These are phyloP conservation scores for Drosophila greeni DNA, from an alignment of 2,888 invertebrate genomes.

Conservation along the genomic window DNA sequence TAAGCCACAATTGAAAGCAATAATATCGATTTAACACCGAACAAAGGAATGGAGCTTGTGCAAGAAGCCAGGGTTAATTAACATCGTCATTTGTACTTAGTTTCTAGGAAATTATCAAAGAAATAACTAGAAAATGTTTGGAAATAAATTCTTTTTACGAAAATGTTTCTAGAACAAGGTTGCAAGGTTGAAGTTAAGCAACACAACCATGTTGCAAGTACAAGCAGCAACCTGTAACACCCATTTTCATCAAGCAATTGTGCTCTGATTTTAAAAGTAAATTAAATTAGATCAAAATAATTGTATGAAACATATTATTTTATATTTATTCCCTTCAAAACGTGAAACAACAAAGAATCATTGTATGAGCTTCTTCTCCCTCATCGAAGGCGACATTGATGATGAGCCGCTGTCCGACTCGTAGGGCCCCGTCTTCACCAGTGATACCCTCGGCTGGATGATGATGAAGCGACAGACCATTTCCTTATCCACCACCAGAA, in stretches of 20 bases:
- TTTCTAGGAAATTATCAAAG: not conserved
- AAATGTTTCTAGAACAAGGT: too few species aligned
- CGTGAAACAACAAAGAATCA: not conserved
- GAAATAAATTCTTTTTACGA: not conserved
- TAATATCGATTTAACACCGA: not conserved
- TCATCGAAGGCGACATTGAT: slow-evolving; percentile 1
- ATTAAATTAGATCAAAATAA: not conserved
- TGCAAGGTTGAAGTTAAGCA: too few species aligned
- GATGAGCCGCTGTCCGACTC: slow-evolving; percentile 22
- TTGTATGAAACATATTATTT: not conserved
- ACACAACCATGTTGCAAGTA: too few species aligned
- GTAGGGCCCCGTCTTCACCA: not conserved
- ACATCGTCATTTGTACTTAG: not conserved
- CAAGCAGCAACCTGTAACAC: too few species aligned
- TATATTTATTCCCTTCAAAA: not conserved
- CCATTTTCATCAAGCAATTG: too few species aligned
- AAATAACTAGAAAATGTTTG: not conserved
- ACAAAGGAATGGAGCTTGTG: not conserved
- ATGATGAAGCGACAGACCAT: slow-evolving; percentile 31
- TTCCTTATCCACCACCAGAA: slow-evolving; percentile 23
- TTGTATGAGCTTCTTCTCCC: slow-evolving; percentile 6
- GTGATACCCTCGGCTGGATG: slow-evolving; percentile 6
- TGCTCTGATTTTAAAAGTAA: too few species aligned
- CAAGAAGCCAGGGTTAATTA: not conserved
- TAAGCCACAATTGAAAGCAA: slow-evolving; percentile 21